Base-by-base conservation (phyloP, 2,113 vertebrate species). In the Rhinolophus ferrumequinum region DNA sequence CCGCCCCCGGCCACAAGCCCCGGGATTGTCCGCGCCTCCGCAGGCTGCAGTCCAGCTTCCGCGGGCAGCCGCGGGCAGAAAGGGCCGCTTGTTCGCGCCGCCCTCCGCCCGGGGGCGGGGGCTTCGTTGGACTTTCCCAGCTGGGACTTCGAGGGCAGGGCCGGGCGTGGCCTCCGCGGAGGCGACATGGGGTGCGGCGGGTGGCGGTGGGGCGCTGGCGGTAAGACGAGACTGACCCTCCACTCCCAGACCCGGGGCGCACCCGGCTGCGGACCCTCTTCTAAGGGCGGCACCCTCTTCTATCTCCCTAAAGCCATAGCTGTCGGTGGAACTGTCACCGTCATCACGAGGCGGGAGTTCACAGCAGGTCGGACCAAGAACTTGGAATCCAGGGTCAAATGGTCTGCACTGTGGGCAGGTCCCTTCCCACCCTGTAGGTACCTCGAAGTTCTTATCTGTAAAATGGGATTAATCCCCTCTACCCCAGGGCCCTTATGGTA, bases 61-160 rank as follows among this genome's bases (percentile, higher is more conserved):
- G 33, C 28, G 89, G 76, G 76, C 96, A 35, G 96, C 73, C 2
- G 76, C 28, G 67, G 72, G 38, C 96, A 97, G 97, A 97, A 97
- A 97, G 94, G 92, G 95, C 91, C 67, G 94, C 97, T 98, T 98
- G 97, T 98, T 96, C 84, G 67, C 92, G 62, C 94, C 77, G 85
- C 93, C 88, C 67, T 77, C 41, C 38, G 81, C 66, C 24, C 54
- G 28, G 38, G 93, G 69, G 62, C 62, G 52, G 89, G 92, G 90
- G 92, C 69, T 72, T 26, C 38, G 70, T 58, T 33, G 90, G 95
- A 47, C 88, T 93, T 80, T 90, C 88, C 87, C 69, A 92, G 94
- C 62, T 1, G 52, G 88, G 47, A 33, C 28, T 35, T 44, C 41
- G 41, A 41, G 41, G 41, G 41, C 24, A 11, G 35, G 58, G 50